A percentile compares a stretch with the other conserved stretches of the same genome.
These are phyloP conservation scores for Hephaestus fuliginosus DNA, from an alignment of 2,797 vertebrate species.

Conservation along the genomic window DNA sequence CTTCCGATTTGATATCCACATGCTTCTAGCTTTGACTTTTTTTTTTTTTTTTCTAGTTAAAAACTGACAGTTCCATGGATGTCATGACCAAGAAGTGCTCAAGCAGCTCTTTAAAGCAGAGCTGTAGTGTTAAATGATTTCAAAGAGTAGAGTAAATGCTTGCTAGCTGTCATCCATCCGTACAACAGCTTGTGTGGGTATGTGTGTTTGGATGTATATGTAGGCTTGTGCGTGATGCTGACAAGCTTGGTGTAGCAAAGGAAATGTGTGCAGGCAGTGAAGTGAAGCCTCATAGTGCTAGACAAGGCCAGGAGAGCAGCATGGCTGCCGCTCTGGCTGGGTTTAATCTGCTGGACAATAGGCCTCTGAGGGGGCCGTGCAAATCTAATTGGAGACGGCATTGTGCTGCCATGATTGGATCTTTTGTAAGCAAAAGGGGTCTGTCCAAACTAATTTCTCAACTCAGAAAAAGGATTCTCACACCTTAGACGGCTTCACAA, in stretches of 20 bases:
- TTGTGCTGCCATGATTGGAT: conserved; percentile 73
- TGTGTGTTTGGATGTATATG: neutral
- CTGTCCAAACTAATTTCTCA: conserved; percentile 74
- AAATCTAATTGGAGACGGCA: conserved; percentile 78
- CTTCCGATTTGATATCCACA: neutral
- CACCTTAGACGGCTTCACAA: conserved; percentile 52
- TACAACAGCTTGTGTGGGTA: neutral
- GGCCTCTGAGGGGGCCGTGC: conserved; percentile 58
- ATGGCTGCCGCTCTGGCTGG: conserved; percentile 25
- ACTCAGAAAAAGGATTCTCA: conserved; percentile 38
- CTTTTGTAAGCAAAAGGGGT: conserved; percentile 62
- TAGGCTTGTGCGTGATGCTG: conserved; percentile 9
- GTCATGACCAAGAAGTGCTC: neutral
- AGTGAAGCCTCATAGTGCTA: conserved; percentile 18
- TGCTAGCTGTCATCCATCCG: neutral
- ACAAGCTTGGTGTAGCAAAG: neutral
- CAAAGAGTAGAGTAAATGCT: neutral
- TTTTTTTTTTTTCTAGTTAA: no score
- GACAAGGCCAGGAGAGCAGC: conserved; percentile 19
- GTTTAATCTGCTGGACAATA: conserved; percentile 74
- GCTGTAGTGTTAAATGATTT: neutral
- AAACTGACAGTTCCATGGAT: neutral
- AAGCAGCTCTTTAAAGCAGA: neutral
- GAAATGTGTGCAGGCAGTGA: neutral
- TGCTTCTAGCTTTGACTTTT: neutral